Evolutionary conservation across 1,140 invertebrate species (phyloP), one percentile per base, ranked within the genome.

Genomic region (Cataglyphis hispanica): DNA sequence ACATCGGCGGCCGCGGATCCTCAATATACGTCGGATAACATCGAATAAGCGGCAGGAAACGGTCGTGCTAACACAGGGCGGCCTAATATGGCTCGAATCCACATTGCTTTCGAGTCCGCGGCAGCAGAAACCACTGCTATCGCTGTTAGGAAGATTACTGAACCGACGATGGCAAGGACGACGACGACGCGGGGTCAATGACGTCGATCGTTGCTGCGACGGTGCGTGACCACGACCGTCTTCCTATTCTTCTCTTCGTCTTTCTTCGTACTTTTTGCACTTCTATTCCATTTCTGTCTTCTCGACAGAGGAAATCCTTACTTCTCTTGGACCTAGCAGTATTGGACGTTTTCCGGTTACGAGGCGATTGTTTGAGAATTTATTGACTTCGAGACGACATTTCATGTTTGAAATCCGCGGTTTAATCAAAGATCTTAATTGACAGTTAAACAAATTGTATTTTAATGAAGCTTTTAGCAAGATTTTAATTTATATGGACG

Each of bases 1-100:
- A 89, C 88, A 88, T 91, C 86, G 88, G 76, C 78, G 85, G 76
- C 84, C 84, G 72, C 69, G 63, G 86, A 76, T 69, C 87, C 88
- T 90, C 87, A 88, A 91, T 90, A 88, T 91, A 91, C 87, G 86
- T 80, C 86, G 91, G 87, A 89, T 90, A 88, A 90, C 87, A 86
- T 88, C 86, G 88, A 74, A 86, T 83, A 56, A 80, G 46, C 70
- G 87, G 78, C 81, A 86, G 90, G 87, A 91, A 92, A 90, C 89
- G 75, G 84, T 89, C 46, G 85, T 80, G 86, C 46, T 50, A 50
- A 85, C 86, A 86, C 60, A 19, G 83, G 78, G 67, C 85, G 60
- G 85, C 92, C 92, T 92, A 93, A 93, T 93, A 93, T 92, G 92
- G 92, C 84, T 72, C 88, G 92, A 91, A 89, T 92, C 90, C 88